A percentile compares a stretch with the other conserved stretches of the same genome.
phyloP scores from a whole-genome alignment of 2,113 vertebrate species.

The Phaethornis superciliosus region DNA sequence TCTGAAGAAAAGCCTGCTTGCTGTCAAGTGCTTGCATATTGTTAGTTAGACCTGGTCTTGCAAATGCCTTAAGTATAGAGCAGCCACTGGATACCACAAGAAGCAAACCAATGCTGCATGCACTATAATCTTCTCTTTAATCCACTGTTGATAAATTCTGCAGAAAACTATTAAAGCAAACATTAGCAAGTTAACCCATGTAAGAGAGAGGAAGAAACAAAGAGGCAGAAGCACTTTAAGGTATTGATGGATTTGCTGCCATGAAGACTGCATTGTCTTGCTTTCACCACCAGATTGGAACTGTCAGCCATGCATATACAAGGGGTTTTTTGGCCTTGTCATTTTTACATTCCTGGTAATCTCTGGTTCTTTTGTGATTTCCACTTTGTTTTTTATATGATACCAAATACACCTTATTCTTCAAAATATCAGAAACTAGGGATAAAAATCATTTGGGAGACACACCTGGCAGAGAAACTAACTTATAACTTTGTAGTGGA shows the following conservation, averaged over 20 bases:
- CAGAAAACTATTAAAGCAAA: conserved; percentile 1
- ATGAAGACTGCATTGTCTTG: not conserved
- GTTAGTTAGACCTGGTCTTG: not conserved
- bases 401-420: not conserved
- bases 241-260: not conserved
- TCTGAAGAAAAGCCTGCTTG: not conserved
- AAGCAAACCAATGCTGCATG: not conserved
- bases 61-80: not conserved
- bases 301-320: not conserved
- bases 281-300: not conserved
- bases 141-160: conserved; percentile 16
- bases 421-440: not conserved
- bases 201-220: not conserved
- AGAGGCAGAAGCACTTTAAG: not conserved
- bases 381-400: not conserved
- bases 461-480: not conserved
- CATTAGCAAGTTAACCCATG: not conserved
- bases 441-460: not conserved
- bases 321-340: not conserved
- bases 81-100: not conserved
- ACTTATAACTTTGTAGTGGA: not conserved
- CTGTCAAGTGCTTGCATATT: not conserved
- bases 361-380: not conserved
- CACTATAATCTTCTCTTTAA: conserved; percentile 7
- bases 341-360: not conserved